These are phyloP conservation scores for Terrapene triunguis DNA, from an alignment of 2,113 vertebrate genomes.

Conservation along the genomic window DNA sequence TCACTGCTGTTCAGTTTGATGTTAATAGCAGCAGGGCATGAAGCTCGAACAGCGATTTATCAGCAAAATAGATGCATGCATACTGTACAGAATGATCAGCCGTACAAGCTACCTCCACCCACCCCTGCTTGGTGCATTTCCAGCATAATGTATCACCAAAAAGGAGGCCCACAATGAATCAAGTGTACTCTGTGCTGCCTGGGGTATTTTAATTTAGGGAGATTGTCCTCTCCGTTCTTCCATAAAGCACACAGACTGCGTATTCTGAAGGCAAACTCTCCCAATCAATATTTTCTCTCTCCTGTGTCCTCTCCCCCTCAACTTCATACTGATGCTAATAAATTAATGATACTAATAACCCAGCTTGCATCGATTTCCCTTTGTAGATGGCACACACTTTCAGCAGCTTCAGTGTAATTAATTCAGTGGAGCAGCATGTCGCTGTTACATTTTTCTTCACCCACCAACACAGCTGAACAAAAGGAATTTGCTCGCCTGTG, in stretches of 20 bases:
- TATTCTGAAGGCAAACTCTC: neutral
- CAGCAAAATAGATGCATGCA: no score
- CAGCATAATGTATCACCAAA: neutral
- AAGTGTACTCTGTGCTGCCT: neutral
- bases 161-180: neutral
- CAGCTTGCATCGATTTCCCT: neutral
- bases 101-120: neutral
- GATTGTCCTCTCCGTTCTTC: neutral
- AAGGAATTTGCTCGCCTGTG: neutral
- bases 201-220: neutral
- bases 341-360: neutral
- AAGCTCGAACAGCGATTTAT: neutral
- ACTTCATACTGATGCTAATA: neutral
- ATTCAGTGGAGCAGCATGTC: neutral
- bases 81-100: neutral
- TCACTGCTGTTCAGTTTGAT: neutral
- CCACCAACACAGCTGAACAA: neutral
- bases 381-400: neutral
- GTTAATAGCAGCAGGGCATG: neutral
- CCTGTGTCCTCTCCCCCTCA: neutral
- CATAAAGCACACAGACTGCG: neutral
- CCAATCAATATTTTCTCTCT: neutral
- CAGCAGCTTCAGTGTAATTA: neutral
- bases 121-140: neutral
- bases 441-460: neutral